Percentiles rank a stretch among this genome's conserved stretches.
phyloP scores from a whole-genome alignment of 2,888 invertebrate genomes.

The Catotricha subobsoleta region DNA sequence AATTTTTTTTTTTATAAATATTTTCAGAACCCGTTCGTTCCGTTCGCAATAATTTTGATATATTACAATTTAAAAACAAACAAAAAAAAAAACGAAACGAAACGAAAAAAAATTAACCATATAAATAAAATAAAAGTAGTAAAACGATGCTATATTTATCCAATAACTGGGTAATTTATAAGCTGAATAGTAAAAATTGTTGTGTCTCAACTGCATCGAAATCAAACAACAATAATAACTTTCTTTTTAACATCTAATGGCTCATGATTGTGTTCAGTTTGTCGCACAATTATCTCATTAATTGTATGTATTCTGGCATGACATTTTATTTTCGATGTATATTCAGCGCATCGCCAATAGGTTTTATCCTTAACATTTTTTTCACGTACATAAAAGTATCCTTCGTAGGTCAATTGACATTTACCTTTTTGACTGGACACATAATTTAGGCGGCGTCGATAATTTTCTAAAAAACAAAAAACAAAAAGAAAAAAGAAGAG shows the following conservation, averaged over 20 bases:
- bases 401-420: constrained; percentile 19
- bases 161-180: too few species aligned
- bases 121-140: too few species aligned
- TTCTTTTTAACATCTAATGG: constrained; percentile 1
- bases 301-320: constrained; percentile 25
- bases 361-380: constrained; percentile 23
- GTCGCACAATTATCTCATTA: constrained; percentile 18
- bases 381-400: constrained; percentile 24
- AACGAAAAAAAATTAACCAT: too few species aligned
- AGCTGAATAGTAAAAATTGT: background rate
- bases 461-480: too few species aligned
- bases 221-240: too few species aligned
- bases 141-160: too few species aligned
- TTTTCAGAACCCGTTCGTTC: too few species aligned
- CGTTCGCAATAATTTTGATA: too few species aligned
- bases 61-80: too few species aligned
- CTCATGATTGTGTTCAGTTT: constrained; percentile 22
- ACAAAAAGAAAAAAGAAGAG: too few species aligned
- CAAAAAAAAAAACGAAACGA: too few species aligned
- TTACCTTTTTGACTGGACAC: constrained; percentile 25
- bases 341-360: constrained; percentile 29
- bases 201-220: background rate
- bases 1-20: too few species aligned
- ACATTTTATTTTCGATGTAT: constrained; percentile 21
- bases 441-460: background rate